Percentiles rank a stretch among this genome's conserved stretches.
Evolutionary conservation across 2,888 invertebrate genomes (phyloP).

Genomic region (Odontocolon sp.): DNA sequence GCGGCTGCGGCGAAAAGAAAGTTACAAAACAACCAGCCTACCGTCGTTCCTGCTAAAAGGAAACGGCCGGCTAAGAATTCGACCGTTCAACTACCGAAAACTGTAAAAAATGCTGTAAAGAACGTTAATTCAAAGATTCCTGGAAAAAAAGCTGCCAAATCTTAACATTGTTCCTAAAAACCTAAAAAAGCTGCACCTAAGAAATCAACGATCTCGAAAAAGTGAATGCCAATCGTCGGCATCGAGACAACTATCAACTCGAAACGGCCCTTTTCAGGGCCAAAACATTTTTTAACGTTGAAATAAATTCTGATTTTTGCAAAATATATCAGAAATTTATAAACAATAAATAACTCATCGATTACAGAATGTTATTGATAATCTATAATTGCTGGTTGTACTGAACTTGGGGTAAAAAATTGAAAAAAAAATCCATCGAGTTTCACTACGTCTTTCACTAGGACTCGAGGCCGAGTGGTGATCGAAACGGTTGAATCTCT

Average conservation of each 20-base stretch:
- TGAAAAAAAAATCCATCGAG: too few species aligned
- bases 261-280: conserved; percentile 55
- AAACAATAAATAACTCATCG: too few species aligned
- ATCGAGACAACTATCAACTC: neutral
- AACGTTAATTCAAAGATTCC: conserved; percentile 48
- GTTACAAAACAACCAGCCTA: too few species aligned
- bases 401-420: too few species aligned
- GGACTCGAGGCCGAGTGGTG: too few species aligned
- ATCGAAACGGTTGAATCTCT: too few species aligned
- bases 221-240: conserved; percentile 38
- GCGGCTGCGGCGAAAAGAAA: conserved; percentile 48
- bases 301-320: too few species aligned
- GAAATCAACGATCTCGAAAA: conserved; percentile 33
- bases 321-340: too few species aligned
- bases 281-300: conserved; percentile 38
- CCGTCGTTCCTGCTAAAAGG: conserved; percentile 58
- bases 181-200: conserved; percentile 41
- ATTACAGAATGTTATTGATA: too few species aligned
- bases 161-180: conserved; percentile 32
- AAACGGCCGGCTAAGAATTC: conserved; percentile 58
- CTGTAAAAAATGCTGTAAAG: too few species aligned
- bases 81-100: conserved; percentile 57
- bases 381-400: too few species aligned
- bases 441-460: too few species aligned
- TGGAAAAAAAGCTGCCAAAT: conserved; percentile 54